phyloP scores from a whole-genome alignment of 2,888 invertebrate species.

The Cryptophagus acutangulus region DNA sequence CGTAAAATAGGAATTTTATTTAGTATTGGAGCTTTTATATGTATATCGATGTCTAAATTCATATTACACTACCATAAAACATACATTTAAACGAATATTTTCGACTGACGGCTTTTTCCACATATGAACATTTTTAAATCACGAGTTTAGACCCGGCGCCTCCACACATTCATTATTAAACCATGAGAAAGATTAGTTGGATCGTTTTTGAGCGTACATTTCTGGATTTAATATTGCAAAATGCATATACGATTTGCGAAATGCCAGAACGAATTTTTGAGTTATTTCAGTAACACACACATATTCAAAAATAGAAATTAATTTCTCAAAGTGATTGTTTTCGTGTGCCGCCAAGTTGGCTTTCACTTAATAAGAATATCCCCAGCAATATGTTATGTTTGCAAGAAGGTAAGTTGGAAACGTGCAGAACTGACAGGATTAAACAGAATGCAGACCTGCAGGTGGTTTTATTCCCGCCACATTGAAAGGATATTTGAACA shows the following conservation, averaged over 20 bases:
- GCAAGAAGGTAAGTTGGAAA: too few species aligned
- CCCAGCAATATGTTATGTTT: too few species aligned
- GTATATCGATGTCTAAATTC: too few species aligned
- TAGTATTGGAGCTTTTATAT: too few species aligned
- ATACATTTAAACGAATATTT: slow-evolving; percentile 11
- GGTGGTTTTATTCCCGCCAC: slow-evolving; percentile 23
- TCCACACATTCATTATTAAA: slow-evolving; percentile 5
- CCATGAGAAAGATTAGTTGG: neutral
- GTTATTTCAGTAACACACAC: too few species aligned
- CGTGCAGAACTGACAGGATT: slow-evolving; percentile 7
- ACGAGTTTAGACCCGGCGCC: too few species aligned
- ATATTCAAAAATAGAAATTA: too few species aligned
- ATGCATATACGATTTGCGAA: too few species aligned
- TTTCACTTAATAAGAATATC: too few species aligned
- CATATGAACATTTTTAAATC: slow-evolving; percentile 16
- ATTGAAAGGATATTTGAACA: slow-evolving; percentile 23
- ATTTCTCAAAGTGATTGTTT: slow-evolving; percentile 1
- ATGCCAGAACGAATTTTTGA: too few species aligned
- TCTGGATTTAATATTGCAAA: too few species aligned
- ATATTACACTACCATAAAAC: slow-evolving; percentile 11
- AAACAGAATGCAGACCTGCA: slow-evolving; percentile 14
- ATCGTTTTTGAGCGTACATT: neutral
- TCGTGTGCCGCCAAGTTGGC: neutral
- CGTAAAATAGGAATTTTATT: too few species aligned
- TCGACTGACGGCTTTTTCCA: slow-evolving; percentile 7